These are phyloP conservation scores for Amazona vittata DNA, from an alignment of 2,113 vertebrate genomes.

Conservation along the genomic window DNA sequence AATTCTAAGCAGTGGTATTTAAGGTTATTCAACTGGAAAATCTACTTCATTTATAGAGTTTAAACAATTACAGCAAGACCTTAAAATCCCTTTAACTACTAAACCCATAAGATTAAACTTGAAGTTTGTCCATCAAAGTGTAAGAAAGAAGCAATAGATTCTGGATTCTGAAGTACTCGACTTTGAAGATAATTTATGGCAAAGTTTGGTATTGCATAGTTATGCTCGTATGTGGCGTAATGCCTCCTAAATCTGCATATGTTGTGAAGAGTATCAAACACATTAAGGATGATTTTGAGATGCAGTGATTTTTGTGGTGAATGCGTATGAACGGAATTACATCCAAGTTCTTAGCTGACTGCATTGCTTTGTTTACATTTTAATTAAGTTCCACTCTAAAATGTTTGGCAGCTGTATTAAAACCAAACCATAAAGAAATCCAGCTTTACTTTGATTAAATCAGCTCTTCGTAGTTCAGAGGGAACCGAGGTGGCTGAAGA, in stretches of 20 bases:
- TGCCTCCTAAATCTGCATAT: neutral
- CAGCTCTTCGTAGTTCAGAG: neutral
- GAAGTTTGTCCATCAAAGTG: neutral
- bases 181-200: neutral
- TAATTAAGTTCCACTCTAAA: neutral
- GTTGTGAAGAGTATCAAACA: neutral
- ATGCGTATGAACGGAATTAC: neutral
- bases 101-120: neutral
- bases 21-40: conserved; percentile 53
- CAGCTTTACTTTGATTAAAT: neutral
- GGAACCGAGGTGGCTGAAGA: neutral
- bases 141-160: neutral
- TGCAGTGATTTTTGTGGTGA: neutral
- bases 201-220: neutral
- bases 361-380: neutral
- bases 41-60: conserved; percentile 47
- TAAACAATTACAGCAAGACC: conserved; percentile 33
- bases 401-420: neutral
- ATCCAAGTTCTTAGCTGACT: neutral
- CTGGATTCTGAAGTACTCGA: neutral
- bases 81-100: neutral
- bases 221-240: neutral
- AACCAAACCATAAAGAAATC: neutral
- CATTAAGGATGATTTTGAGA: neutral
- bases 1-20: conserved; percentile 24